These are phyloP conservation scores for Coracopsis vasa DNA, from an alignment of 2,113 vertebrate genomes.

Conservation along the genomic window DNA sequence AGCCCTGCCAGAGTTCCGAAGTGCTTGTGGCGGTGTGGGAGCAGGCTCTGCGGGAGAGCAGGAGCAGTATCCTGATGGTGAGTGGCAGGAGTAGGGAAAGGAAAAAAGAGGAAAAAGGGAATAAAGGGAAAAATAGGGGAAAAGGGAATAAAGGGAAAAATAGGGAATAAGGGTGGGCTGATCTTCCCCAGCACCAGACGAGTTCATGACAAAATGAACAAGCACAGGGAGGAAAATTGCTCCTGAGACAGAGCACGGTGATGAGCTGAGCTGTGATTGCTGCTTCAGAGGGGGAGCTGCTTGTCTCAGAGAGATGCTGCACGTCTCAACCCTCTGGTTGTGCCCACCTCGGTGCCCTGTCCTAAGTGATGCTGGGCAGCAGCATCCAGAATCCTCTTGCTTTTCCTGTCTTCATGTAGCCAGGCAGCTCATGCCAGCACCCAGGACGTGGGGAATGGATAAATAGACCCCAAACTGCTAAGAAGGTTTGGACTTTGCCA, in stretches of 20 bases:
- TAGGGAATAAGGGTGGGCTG: neutral
- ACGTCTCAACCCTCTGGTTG: neutral
- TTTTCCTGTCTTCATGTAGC: neutral
- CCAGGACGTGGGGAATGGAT: neutral
- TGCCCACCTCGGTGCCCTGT: neutral
- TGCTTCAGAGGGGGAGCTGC: neutral
- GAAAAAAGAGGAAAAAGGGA: no score
- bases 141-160: no score
- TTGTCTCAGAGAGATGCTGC: neutral
- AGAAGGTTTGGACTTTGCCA: neutral
- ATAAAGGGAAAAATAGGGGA: accelerated
- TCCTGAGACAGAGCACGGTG: neutral
- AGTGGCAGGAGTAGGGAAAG: neutral
- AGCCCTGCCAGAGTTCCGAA: conserved; percentile 56
- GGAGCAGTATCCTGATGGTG: conserved; percentile 43
- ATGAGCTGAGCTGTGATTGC: neutral
- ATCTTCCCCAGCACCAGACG: neutral
- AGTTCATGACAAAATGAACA: neutral
- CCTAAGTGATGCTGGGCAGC: neutral
- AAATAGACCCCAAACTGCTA: neutral
- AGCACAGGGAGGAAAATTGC: neutral
- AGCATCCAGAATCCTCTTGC: neutral
- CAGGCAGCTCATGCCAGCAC: neutral
- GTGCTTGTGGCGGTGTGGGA: conserved; percentile 47
- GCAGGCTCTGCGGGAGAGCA: conserved; percentile 16